Base-by-base conservation (phyloP, 2,113 vertebrate species). In the Oryzias curvinotus region DNA sequence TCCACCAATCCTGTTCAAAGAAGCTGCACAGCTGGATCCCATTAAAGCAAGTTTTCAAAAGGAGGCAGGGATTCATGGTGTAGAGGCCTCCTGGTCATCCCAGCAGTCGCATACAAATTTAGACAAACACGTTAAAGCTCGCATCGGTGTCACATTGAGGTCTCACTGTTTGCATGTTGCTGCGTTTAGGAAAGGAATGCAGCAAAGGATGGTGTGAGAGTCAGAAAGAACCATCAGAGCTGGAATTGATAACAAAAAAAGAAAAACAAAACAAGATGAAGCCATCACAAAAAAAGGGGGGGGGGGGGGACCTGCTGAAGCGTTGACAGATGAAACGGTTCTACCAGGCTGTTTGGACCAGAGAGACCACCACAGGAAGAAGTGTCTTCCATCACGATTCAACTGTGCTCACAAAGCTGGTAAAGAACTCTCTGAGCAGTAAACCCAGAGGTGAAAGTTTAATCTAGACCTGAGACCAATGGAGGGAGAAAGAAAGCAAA, bases 11-110 rank as follows among this genome's bases (percentile, higher is more conserved):
- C 44, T 18, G 18, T 18, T 61, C 14, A n/a, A 17, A 8, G 47
- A 10, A 60, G 46, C 21, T 28, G 44, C 44, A 60, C 75, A 71
- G 58, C 68, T 71, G 74, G 58, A 46, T 16, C 15, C 59, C 21
- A 47, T 67, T 63, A 50, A 5, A 36, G 36, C 19, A 17, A 15
- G 7, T 18, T 1, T n/a, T 8, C 44, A 45, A 15, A 4, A 45
- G 26, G 58, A 42, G 52, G 28, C 42, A 28, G 14, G 13, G 5
- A 46, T 43, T 10, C 14, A 45, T 17, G 15, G 4, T 18, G 13
- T 5, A 25, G 25, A 44, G 17, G 21, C 5, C 14, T 16, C 52
- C 19, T 41, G 14, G 4, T 46, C 21, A 43, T 45, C 44, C 23
- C 0, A 25, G 18, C 2, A 1, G 56, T 52, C 52, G 21, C 30